Base-by-base conservation (phyloP, 2,888 invertebrate genomes). In the Andrena chrysosceles region DNA sequence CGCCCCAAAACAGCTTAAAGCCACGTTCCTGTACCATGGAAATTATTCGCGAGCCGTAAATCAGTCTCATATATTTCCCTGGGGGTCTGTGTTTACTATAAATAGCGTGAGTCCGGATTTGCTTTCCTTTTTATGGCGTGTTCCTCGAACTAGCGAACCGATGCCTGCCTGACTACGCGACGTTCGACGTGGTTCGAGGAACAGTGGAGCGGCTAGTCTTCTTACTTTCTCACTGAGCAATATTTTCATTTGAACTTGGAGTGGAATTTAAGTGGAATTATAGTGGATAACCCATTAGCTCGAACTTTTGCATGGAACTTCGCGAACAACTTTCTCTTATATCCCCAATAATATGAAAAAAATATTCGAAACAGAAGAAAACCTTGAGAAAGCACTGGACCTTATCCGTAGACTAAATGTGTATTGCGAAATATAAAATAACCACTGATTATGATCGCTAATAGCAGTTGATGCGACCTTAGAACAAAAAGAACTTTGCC, bases 171-270 rank as follows among this genome's bases (percentile, higher is more conserved):
- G 77, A 63, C 63, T 63, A 3, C 7, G 48, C 62, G 33, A 60
- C 13, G 29, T 52, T 52, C 60, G 26, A 64, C 56, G 67, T 29
- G 77, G 42, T 73, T 77, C 77, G 23, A 4, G 16, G 77, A 67
- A 67, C 33, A 5, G 52, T 52, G 42, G 42, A 73, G 62, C 33
- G 35, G 60, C 73, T 67, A 73, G 29, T 29, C 20, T 66, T 26
- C 33, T 16, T 42, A 42, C 16, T 42, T 42, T 42, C 16, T 42
- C 42, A 16, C 42, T 42, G 42, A 16, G 42, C 42, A 42, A 42
- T 16, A 42, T 42, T 16, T 42, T 16, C 42, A 42, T 16, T 42
- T 5, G 5, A 16, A 42, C 13, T 42, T 42, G 4, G 31, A 68
- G 54, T 23, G 10, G 8, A 10, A 56, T 23, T 52, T 7, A n/a